A percentile compares a stretch with the other conserved stretches of the same genome.
Evolutionary conservation across 1,140 invertebrate species (phyloP).

Genomic region (Leucophenga varia): DNA sequence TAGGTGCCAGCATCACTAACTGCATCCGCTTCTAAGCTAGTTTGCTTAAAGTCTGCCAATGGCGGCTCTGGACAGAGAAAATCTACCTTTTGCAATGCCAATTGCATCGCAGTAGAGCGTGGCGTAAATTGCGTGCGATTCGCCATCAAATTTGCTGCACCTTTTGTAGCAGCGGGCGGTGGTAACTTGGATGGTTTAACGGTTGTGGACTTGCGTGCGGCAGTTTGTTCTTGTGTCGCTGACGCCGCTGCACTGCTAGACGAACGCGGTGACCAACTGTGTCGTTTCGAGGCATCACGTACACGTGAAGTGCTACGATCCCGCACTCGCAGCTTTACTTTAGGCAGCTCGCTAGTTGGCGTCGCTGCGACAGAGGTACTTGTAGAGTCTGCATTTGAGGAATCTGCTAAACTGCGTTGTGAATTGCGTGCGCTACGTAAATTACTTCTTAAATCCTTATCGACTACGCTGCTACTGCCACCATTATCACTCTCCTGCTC

Average conservation of each 20-base stretch:
- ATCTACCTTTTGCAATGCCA: constrained; percentile 48
- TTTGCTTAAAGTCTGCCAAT: constrained; percentile 32
- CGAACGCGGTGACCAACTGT: constrained; percentile 54
- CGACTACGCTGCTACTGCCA: constrained; percentile 57
- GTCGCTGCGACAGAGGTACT: constrained; percentile 9
- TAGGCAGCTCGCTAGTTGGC: constrained; percentile 16
- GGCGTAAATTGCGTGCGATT: constrained; percentile 50
- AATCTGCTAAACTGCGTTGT: not conserved
- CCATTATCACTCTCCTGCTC: constrained; percentile 43
- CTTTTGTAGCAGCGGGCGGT: constrained; percentile 30
- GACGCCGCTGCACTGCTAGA: constrained; percentile 8
- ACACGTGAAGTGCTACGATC: constrained; percentile 48
- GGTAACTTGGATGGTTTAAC: constrained; percentile 19
- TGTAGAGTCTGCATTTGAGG: not conserved
- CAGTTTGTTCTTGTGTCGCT: constrained; percentile 7
- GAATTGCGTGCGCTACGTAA: constrained; percentile 26
- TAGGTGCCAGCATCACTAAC: constrained; percentile 84
- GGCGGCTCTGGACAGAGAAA: constrained; percentile 49
- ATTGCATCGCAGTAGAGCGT: constrained; percentile 48
- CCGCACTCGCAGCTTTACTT: constrained; percentile 46
- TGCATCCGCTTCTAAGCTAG: constrained; percentile 43
- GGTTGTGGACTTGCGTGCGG: constrained; percentile 1
- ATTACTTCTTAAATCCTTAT: constrained; percentile 22
- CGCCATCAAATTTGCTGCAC: constrained; percentile 35
- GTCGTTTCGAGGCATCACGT: constrained; percentile 46